Percentiles rank a stretch among this genome's conserved stretches.
Evolutionary conservation across 2,113 vertebrate species (phyloP).

Genomic region (Pipa parva): DNA sequence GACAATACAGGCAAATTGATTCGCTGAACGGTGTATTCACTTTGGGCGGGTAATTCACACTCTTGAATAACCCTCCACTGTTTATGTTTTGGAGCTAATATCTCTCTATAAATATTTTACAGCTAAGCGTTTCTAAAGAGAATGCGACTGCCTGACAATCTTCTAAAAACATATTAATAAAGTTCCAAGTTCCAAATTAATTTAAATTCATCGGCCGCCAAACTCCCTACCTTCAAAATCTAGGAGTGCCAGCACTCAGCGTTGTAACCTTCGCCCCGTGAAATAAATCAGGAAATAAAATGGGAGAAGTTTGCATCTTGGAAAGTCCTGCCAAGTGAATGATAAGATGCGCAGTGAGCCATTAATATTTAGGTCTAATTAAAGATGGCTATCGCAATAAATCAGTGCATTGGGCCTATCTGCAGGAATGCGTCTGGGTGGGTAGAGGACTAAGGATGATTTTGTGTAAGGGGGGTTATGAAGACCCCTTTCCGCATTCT

Average conservation of each 20-base stretch:
- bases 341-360: conserved; percentile 19
- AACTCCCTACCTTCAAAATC: neutral
- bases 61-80: too few relatives aligned
- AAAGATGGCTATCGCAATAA: conserved; percentile 32
- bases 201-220: neutral
- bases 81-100: too few relatives aligned
- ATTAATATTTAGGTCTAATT: conserved; percentile 40
- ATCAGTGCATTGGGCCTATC: conserved; percentile 18
- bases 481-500: conserved; percentile 1
- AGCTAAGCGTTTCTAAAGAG: too few relatives aligned
- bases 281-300: neutral
- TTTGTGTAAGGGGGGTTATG: neutral
- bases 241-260: neutral
- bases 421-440: neutral
- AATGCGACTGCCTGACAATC: too few relatives aligned
- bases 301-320: neutral
- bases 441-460: neutral
- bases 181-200: neutral
- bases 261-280: neutral
- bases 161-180: neutral
- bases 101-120: too few relatives aligned
- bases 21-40: too few relatives aligned
- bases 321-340: conserved; percentile 3
- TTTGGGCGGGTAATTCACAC: too few relatives aligned
- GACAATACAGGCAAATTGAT: too few relatives aligned